These are phyloP conservation scores for Mactromeris polynyma DNA, from an alignment of 2,888 invertebrate genomes.

Conservation along the genomic window DNA sequence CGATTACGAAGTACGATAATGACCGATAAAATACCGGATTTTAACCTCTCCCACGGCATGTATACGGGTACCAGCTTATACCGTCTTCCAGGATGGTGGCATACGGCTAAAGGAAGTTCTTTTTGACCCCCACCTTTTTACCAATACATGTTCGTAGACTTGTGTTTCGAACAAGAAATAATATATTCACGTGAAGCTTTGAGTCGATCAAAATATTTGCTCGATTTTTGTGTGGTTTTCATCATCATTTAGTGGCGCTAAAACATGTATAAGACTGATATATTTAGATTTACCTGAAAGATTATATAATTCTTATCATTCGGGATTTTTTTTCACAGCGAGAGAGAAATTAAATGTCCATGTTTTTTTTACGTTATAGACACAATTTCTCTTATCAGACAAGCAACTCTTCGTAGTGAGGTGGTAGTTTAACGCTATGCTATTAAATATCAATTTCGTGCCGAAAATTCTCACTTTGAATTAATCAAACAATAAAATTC, in stretches of 20 bases:
- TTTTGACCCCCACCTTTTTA: not conserved
- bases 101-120: not conserved
- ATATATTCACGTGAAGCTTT: not conserved
- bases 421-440: not conserved
- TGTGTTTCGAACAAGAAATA: not conserved
- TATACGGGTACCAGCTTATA: not conserved
- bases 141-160: too few species aligned
- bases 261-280: not conserved
- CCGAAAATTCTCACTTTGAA: not conserved
- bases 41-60: not conserved
- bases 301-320: not conserved
- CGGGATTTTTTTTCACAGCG: not conserved
- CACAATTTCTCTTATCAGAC: not conserved
- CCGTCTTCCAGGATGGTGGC: not conserved
- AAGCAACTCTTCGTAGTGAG: not conserved
- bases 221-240: not conserved
- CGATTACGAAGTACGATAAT: too few species aligned
- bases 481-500: not conserved
- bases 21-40: not conserved
- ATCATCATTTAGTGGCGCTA: not conserved
- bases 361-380: not conserved
- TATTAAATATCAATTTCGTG: slow-evolving; percentile 10
- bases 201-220: not conserved
- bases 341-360: slow-evolving; percentile 5
- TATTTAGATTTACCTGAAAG: not conserved